A percentile compares a stretch with the other conserved stretches of the same genome.
Conservation (phyloP, 2,797 vertebrate genomes). For the Ambastaia sidthimunki region DNA sequence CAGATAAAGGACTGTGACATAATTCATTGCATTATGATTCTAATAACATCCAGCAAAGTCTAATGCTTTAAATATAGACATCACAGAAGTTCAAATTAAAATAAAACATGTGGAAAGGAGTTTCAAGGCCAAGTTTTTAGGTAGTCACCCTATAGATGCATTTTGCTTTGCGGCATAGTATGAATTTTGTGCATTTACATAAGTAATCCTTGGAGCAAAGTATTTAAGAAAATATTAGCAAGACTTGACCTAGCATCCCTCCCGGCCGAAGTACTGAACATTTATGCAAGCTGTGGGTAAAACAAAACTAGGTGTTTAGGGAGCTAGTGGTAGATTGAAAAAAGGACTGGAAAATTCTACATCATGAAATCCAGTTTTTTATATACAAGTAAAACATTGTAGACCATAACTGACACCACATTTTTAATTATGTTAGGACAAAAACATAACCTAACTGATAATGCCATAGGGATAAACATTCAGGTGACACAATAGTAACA, state of each 20-base stretch:
- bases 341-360: not conserved
- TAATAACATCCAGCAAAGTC: slow-evolving; percentile 1
- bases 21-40: slow-evolving; percentile 21
- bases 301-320: not conserved
- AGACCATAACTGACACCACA: not conserved
- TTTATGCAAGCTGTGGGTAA: not conserved
- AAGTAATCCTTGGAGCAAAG: not conserved
- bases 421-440: not conserved
- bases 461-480: not conserved
- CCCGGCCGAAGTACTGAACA: not conserved
- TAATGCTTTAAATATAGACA: not conserved
- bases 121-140: too few species aligned
- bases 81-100: too few species aligned
- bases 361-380: not conserved
- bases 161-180: too few species aligned
- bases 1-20: slow-evolving; percentile 11
- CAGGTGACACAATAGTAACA: not conserved
- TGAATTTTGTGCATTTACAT: not conserved
- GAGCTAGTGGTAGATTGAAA: not conserved
- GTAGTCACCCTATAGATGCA: too few species aligned
- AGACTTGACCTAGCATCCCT: not conserved
- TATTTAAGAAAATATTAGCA: not conserved
- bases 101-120: too few species aligned
- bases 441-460: not conserved
- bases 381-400: not conserved